Percentiles rank a stretch among this genome's conserved stretches.
Conservation (phyloP, 1,140 invertebrate genomes). For the Ruditapes philippinarum region DNA sequence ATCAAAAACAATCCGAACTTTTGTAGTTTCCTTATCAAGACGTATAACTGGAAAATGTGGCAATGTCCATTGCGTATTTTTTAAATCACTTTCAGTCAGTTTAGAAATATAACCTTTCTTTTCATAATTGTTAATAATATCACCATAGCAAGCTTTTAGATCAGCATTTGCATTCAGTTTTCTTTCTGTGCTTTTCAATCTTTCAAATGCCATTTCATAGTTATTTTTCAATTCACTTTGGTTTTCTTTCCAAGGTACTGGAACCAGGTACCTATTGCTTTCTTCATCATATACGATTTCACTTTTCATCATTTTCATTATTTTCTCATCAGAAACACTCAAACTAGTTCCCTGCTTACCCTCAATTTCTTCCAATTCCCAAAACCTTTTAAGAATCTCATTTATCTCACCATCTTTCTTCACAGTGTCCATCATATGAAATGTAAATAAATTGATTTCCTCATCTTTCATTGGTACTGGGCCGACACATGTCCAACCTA, state of each 20-base stretch:
- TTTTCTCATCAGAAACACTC: neutral
- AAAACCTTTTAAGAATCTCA: conserved; percentile 1
- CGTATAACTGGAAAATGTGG: conserved; percentile 68
- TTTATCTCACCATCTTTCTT: neutral
- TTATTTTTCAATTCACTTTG: conserved; percentile 51
- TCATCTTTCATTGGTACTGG: no score
- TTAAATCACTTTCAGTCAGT: neutral
- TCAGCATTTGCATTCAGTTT: conserved; percentile 41
- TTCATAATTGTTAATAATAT: conserved; percentile 60
- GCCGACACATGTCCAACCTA: conserved; percentile 36
- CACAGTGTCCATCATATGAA: neutral
- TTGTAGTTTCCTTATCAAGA: conserved; percentile 56
- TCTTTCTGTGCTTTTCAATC: conserved; percentile 57
- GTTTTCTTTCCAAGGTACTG: conserved; percentile 65
- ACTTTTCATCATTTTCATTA: neutral
- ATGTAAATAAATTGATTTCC: neutral
- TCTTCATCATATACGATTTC: neutral
- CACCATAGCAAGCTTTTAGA: conserved; percentile 32
- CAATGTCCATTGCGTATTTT: conserved; percentile 61
- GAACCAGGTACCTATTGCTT: conserved; percentile 55
- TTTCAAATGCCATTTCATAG: conserved; percentile 54
- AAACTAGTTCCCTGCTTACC: neutral
- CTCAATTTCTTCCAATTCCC: conserved; percentile 6
- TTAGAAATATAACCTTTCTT: conserved; percentile 68
- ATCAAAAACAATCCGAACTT: conserved; percentile 71